phyloP scores from a whole-genome alignment of 2,888 invertebrate genomes.

The Argyresthia albistria region DNA sequence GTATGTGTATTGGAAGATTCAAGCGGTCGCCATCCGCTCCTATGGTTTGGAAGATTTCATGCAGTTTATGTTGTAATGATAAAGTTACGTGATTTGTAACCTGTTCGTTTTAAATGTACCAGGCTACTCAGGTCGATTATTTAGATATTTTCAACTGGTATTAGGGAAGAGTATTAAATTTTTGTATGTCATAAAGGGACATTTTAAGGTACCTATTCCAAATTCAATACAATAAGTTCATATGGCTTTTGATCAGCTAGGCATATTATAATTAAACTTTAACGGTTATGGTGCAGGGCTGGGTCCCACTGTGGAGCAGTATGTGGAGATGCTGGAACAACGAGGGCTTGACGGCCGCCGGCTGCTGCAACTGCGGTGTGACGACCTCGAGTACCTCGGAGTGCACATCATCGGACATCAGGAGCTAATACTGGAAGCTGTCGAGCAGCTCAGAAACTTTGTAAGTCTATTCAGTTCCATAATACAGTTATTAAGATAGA shows the following conservation, averaged over 20 bases:
- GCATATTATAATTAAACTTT: no score
- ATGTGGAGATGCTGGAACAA: slow-evolving; percentile 85
- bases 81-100: no score
- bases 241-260: no score
- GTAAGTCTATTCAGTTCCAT: slow-evolving; percentile 63
- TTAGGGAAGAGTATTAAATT: no score
- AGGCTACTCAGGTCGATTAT: no score
- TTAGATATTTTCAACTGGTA: no score
- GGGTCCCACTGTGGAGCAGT: slow-evolving; percentile 83
- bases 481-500: no score
- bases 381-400: slow-evolving; percentile 90
- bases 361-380: slow-evolving; percentile 87
- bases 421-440: slow-evolving; percentile 92
- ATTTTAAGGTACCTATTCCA: no score
- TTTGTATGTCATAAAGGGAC: not conserved
- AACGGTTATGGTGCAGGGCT: slow-evolving; percentile 72
- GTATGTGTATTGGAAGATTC: not conserved
- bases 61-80: no score
- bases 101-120: no score
- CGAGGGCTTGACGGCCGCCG: slow-evolving; percentile 87
- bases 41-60: no score
- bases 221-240: no score
- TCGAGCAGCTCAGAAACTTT: slow-evolving; percentile 91
- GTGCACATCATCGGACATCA: slow-evolving; percentile 93
- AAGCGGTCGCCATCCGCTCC: not conserved